Percentiles rank a stretch among this genome's conserved stretches.
These are phyloP conservation scores for Euborellia annulipes DNA, from an alignment of 1,140 invertebrate species.

Conservation along the genomic window DNA sequence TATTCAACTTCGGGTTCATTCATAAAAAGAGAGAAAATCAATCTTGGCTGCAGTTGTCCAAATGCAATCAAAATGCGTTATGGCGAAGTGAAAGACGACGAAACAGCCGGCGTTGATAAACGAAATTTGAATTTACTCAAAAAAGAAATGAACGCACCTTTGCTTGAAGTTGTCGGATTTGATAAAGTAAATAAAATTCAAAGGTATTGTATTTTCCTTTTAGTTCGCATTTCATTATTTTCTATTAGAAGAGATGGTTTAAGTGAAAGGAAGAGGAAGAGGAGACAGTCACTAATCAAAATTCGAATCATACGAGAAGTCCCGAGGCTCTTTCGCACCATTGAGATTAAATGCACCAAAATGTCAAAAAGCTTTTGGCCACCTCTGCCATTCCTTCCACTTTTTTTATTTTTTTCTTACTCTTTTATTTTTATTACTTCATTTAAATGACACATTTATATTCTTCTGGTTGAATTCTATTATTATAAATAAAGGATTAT, in stretches of 20 bases:
- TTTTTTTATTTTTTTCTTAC: too few species aligned
- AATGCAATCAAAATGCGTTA: conserved; percentile 58
- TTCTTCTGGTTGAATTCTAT: too few species aligned
- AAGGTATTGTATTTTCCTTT: conserved; percentile 34
- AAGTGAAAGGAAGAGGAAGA: too few species aligned
- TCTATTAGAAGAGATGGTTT: neutral
- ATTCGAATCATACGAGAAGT: too few species aligned
- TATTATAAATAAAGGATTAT: too few species aligned
- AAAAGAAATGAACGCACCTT: conserved; percentile 51
- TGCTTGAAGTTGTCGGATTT: conserved; percentile 77
- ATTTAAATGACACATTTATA: too few species aligned
- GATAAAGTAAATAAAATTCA: conserved; percentile 68
- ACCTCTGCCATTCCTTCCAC: too few species aligned
- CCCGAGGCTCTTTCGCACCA: too few species aligned
- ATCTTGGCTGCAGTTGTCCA: conserved; percentile 47
- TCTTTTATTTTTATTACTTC: too few species aligned
- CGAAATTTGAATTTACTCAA: conserved; percentile 43
- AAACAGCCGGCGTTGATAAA: conserved; percentile 36
- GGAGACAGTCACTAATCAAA: too few species aligned
- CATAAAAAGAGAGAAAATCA: conserved; percentile 62
- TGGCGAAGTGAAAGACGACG: conserved; percentile 36
- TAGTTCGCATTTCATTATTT: conserved; percentile 7
- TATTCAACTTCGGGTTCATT: conserved; percentile 66
- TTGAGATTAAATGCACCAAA: too few species aligned
- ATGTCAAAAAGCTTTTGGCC: too few species aligned